Evolutionary conservation across 2,888 invertebrate species (phyloP).

Genomic region (Melanchra persicariae): DNA sequence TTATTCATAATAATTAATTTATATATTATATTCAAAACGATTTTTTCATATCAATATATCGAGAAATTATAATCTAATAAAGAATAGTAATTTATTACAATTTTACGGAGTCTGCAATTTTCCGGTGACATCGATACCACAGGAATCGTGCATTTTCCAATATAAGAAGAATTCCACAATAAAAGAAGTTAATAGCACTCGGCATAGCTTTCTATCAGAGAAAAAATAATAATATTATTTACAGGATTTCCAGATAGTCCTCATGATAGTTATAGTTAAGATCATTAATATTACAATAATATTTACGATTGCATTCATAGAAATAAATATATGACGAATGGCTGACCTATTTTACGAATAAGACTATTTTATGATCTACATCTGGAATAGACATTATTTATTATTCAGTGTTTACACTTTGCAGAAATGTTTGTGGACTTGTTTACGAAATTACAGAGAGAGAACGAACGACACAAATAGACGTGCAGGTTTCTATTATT

Average conservation of each 20-base stretch:
- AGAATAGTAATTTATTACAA: too few species aligned
- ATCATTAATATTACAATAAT: not conserved
- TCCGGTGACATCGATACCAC: too few species aligned
- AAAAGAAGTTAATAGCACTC: not conserved
- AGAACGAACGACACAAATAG: constrained; percentile 17
- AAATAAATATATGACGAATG: constrained; percentile 10
- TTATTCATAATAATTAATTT: too few species aligned
- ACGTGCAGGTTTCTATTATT: constrained; percentile 7
- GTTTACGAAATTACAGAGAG: constrained; percentile 29
- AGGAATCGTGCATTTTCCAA: too few species aligned
- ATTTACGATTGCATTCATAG: too few species aligned
- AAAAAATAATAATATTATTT: not conserved
- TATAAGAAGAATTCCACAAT: too few species aligned
- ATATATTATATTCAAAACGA: too few species aligned
- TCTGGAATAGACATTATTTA: constrained; percentile 5
- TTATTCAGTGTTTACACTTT: constrained; percentile 25
- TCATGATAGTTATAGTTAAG: too few species aligned
- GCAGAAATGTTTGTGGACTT: constrained; percentile 47
- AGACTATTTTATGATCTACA: constrained; percentile 18
- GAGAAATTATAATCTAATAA: too few species aligned
- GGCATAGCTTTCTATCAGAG: not conserved
- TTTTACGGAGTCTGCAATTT: too few species aligned
- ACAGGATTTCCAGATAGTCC: too few species aligned
- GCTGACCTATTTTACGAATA: constrained; percentile 1
- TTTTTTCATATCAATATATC: too few species aligned